Conservation (phyloP, 2,797 vertebrate species). For the Hyperoplus immaculatus region DNA sequence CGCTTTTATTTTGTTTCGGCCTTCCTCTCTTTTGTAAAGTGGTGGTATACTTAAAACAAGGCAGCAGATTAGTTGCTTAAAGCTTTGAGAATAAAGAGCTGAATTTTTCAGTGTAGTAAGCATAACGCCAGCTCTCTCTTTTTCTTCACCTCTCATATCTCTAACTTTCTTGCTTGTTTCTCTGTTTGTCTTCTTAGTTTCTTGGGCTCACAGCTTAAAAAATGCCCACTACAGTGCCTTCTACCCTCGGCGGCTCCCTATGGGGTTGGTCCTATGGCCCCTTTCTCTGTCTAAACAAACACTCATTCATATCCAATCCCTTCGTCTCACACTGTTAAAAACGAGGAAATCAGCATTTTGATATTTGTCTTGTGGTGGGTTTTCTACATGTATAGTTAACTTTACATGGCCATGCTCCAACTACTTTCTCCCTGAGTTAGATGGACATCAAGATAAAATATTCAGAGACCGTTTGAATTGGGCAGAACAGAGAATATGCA, state of each 20-base stretch:
- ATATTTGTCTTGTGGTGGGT: slow-evolving; percentile 9
- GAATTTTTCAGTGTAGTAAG: slow-evolving; percentile 11
- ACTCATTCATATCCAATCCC: neutral
- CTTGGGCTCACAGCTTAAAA: slow-evolving; percentile 7
- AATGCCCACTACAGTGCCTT: neutral
- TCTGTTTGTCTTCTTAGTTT: slow-evolving; percentile 18
- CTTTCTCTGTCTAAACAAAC: neutral
- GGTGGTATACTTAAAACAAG: slow-evolving; percentile 26
- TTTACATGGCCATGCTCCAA: neutral
- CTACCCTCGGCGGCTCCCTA: neutral
- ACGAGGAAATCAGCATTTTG: neutral
- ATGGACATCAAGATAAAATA: slow-evolving; percentile 14
- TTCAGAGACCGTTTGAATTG: slow-evolving; percentile 16
- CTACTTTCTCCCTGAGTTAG: slow-evolving; percentile 3
- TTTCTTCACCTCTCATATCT: slow-evolving; percentile 20
- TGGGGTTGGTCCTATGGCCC: slow-evolving; percentile 4
- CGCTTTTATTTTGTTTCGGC: slow-evolving; percentile 43
- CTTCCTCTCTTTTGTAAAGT: slow-evolving; percentile 31
- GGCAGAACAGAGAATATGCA: slow-evolving; percentile 19
- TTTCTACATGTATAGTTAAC: slow-evolving; percentile 3
- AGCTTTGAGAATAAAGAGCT: slow-evolving; percentile 46
- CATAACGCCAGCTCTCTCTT: neutral
- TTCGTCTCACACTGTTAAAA: slow-evolving; percentile 12
- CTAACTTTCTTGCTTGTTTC: slow-evolving; percentile 8
- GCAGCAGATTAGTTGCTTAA: slow-evolving; percentile 28